Evolutionary conservation across 2,113 vertebrate genomes (phyloP), one percentile per base, ranked within the genome.

Genomic region (Cygnus buccinator): DNA sequence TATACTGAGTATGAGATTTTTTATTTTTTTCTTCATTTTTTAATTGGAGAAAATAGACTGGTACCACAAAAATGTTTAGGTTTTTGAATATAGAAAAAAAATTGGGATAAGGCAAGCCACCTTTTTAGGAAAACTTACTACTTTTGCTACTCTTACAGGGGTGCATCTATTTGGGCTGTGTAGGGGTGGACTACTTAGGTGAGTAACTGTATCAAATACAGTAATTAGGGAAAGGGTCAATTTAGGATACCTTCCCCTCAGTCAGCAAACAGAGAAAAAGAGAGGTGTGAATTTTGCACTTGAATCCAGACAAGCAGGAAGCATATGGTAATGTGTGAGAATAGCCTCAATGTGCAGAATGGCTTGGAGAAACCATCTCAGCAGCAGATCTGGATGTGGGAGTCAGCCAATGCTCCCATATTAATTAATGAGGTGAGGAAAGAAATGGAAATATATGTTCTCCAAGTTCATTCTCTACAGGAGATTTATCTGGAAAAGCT

Each of bases 361-460:
- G 29, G 62, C 87, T 48, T 2, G 1, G 20, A 87, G 89, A 93
- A 87, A 90, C 44, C 37, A 67, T 44, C 74, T 95, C 63, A 93
- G 78, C 50, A 59, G 85, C 72, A 77, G 59, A 70, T 93, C 74
- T 57, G 18, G 41, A 28, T 22, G 77, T 95, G 59, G 82, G 94
- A 91, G 87, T 90, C 59, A 86, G 90, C 92, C 63, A 89, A 16
- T 29, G 50, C 58, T 83, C 59, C 81, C 46, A 31, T 52, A 14
- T 85, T 91, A 95, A 71, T 94, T 79, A 94, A 89, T 73, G 87
- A 88, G 50, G 59, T 88, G 92, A 95, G 87, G 78, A 88, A 80
- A 62, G 48, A 94, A 89, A 72, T 75, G 80, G 61, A 91, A 94
- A 50, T 55, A 21, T 57, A 52, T 52, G 23, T 39, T 77, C 63